Evolutionary conservation across 2,113 vertebrate genomes (phyloP), one percentile per base, ranked within the genome.

Genomic region (Damaliscus lunatus): DNA sequence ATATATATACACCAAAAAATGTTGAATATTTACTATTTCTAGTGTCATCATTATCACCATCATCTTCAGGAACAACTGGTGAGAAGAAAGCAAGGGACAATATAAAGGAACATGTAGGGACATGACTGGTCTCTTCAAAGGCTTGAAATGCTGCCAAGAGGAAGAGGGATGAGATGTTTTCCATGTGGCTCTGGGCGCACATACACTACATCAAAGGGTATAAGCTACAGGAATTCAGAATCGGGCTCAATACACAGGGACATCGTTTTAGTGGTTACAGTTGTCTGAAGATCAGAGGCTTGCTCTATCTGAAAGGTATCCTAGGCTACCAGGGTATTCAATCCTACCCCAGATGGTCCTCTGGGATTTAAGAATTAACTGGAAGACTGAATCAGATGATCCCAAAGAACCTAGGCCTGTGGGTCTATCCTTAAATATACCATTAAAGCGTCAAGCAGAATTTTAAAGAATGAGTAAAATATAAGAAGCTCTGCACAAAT

Each of bases 111-210:
- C 31, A 15, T 86, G 53, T n/a, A 36, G 89, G 87, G 82, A 87
- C 82, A 83, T n/a, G 83, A 33, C 40, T 17, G 52, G 48, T 57
- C 88, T 96, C 91, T 95, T 97, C 94, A 96, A 96, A 98, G 96
- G 40, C 77, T 96, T 97, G 95, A 95, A 97, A 91, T n/a, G 4
- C 82, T 83, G 93, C 93, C 98, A 86, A 94, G 33, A 96, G 50
- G 80, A 94, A 91, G 59, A 88, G 52, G 64, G 91, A 96, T 88
- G 88, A 93, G 88, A 94, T 52, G 81, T 59, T 87, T 91, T 95
- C 84, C 88, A 29, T 71, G 46, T 94, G 95, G 90, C 93, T 48
- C 48, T 25, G 43, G 86, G 93, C 96, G 21, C 67, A 96, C 43
- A 82, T 93, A 74, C 43, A 53, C 81, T 83, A 67, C 81, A 96